Evolutionary conservation across 2,888 invertebrate genomes (phyloP), one percentile per base, ranked within the genome.

Genomic region (Epirrita christyi): DNA sequence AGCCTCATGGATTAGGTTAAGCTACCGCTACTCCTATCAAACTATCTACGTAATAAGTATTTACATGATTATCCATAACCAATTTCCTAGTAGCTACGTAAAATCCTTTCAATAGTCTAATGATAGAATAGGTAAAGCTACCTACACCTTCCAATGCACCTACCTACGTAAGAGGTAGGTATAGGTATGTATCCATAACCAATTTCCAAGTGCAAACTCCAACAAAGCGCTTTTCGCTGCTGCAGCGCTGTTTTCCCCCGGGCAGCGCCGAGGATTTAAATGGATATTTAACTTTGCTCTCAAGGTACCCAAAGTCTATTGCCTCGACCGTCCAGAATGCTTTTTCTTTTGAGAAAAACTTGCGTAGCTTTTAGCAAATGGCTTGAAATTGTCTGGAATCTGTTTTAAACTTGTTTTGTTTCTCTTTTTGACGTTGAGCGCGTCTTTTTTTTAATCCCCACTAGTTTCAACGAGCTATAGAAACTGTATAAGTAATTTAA

Each of bases 251-350:
- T 65, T 70, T 74, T 79, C 86, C 83, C 88, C 6, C 49, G 70
- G 76, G 77, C 73, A 76, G 81, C 84, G 79, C 83, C 85, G 86
- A 88, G 87, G 88, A 90, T 90, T 89, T 91, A 91, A 91, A 91
- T 89, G 88, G 90, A 90, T 91, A 91, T 89, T 90, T 88, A 91
- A 91, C 88, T 89, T 90, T 83, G 86, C 86, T 88, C 88, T 89
- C 86, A 81, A 83, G 84, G 80, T 86, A 85, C 85, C 86, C 76
- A 83, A 85, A 88, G 87, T 89, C 89, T 87, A 86, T 88, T 86
- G 87, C 85, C 78, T 85, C 78, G 78, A 76, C 76, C 78, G 79
- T 83, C 80, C 74, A 75, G 71, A 59, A 70, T 69, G 76, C 77
- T 72, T 76, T 82, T 83, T 83, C 81, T 74, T 74, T 67, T 62